phyloP scores from a whole-genome alignment of 2,113 vertebrate genomes.

The Stercorarius parasiticus region DNA sequence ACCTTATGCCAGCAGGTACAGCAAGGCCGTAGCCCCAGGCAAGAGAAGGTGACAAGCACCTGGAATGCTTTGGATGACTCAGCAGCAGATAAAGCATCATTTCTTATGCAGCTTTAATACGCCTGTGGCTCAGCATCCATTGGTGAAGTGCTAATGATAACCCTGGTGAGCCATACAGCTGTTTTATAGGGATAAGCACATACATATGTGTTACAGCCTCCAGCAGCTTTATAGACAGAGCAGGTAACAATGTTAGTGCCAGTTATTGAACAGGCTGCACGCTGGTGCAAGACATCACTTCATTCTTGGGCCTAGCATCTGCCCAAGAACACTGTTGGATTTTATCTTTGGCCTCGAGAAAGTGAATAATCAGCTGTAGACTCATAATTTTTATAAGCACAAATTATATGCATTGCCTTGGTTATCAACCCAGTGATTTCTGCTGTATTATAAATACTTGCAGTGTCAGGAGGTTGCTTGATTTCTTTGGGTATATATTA shows the following conservation, averaged over 20 bases:
- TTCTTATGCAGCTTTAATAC: neutral
- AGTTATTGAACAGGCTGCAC: neutral
- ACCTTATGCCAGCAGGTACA: neutral
- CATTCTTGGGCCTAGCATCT: neutral
- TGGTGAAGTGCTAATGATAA: neutral
- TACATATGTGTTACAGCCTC: neutral
- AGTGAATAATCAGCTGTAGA: neutral
- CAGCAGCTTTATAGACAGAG: neutral
- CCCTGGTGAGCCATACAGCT: neutral
- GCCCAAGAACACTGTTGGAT: neutral
- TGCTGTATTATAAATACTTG: neutral
- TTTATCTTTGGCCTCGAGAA: neutral
- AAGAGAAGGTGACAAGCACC: neutral
- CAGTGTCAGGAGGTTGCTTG: neutral
- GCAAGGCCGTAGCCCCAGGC: neutral
- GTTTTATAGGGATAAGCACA: neutral
- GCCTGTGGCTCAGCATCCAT: neutral
- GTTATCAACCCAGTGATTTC: neutral
- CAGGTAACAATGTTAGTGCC: neutral
- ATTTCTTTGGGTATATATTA: neutral
- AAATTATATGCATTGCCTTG: neutral
- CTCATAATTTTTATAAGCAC: neutral
- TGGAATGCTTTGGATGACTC: neutral
- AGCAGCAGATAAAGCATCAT: neutral
- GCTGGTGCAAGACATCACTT: neutral